Base-by-base conservation (phyloP, 2,113 vertebrate species). In the Syngnathus typhle region DNA sequence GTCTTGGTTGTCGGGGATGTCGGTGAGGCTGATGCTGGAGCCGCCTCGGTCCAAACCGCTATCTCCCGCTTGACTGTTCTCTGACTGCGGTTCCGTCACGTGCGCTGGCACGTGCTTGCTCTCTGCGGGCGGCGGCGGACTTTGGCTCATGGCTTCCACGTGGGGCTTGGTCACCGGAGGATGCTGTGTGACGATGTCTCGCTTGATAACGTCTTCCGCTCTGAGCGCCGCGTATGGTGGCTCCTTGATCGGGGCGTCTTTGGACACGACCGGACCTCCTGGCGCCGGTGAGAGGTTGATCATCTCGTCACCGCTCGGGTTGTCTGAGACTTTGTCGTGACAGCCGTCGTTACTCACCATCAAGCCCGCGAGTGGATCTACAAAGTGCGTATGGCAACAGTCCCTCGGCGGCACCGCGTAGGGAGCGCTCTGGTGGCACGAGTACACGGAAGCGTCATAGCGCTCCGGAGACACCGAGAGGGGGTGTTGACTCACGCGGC, bases 341-440 rank as follows among this genome's bases (percentile, higher is more conserved):
- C 63, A 54, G 37, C 84, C 83, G 62, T 78, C 74, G 58, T 85
- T 87, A 73, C 86, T 82, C 67, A 92, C 88, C 0, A 87, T 60
- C 69, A 87, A 23, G 27, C 91, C 92, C 2, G 88, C 86, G 8
- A 93, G 89, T 0, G 92, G 92, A 65, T 93, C 91, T 0, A 92
- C 73, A 65, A 91, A 92, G 60, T 90, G 87, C 0, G 87, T 73
- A 73, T 90, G 89, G 83, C 89, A 90, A 70, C 88, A 89, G 13
- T 89, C 86, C 36, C 73, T 78, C 1, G 88, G 70, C 2, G 72
- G 67, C 1, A 87, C 81, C 67, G 67, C 70, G 55, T 75, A 87
- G 47, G 78, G 71, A 66, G 82, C 85, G 0, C 70, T 78, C 58
- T 90, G 83, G 1, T 85, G 89, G 79, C 87, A 91, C 74, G 90